A percentile compares a stretch with the other conserved stretches of the same genome.
Evolutionary conservation across 1,140 invertebrate species (phyloP).

Genomic region (Solenopsis fugax): DNA sequence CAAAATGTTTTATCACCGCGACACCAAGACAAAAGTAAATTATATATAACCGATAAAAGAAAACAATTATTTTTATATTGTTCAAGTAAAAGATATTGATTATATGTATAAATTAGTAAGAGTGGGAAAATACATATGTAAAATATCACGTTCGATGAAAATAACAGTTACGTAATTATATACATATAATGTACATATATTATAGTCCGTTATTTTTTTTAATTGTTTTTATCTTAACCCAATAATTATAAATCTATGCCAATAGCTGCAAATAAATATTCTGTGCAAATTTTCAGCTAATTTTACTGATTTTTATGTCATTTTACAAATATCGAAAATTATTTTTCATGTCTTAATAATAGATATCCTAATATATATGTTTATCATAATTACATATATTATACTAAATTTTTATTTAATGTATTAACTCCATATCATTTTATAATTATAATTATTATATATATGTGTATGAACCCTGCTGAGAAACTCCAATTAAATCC

Average conservation of each 20-base stretch:
- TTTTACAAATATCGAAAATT: not conserved
- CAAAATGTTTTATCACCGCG: not conserved
- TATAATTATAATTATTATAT: too few relatives aligned
- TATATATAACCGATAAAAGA: slow-evolving; percentile 1
- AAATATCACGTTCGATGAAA: not conserved
- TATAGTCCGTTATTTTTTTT: not conserved
- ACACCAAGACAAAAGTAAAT: slow-evolving; percentile 10
- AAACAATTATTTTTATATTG: slow-evolving; percentile 17
- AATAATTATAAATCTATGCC: not conserved
- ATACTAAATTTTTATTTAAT: too few relatives aligned
- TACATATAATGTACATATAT: not conserved
- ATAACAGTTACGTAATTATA: not conserved
- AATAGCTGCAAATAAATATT: not conserved
- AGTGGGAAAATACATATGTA: slow-evolving; percentile 9
- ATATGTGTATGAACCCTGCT: too few relatives aligned
- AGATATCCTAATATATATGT: not conserved
- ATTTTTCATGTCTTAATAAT: not conserved
- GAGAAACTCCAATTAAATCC: not conserved
- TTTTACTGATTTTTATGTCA: not conserved
- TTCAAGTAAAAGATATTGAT: slow-evolving; percentile 17
- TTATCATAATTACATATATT: not conserved
- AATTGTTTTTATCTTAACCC: not conserved
- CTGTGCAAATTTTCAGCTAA: not conserved
- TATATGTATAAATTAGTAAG: slow-evolving; percentile 15
- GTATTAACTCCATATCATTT: too few relatives aligned